Base-by-base conservation (phyloP, 2,888 invertebrate genomes). In the Plusia festucae region DNA sequence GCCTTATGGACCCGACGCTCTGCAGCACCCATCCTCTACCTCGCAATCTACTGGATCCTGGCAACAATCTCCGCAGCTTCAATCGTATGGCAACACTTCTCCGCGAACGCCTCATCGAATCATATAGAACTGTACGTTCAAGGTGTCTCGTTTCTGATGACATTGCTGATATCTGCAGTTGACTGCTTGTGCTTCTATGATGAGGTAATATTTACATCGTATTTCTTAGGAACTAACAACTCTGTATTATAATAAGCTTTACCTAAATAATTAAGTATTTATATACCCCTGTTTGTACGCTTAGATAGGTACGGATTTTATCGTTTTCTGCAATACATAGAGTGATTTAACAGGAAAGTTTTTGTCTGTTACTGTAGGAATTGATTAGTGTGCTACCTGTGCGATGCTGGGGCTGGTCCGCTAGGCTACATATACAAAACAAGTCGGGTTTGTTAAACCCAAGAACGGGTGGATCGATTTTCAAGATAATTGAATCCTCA, bases 101-200 rank as follows among this genome's bases (percentile, higher is more conserved):
- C 72, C 11, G 73, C 76, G 22, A 87, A 79, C 40, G 74, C 83
- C 20, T 72, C 85, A 4, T 61, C 73, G 0, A 78, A 80, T 46
- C 83, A 90, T 59, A 71, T 93, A 56, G 90, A 92, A 73, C 68
- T 91, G 32, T 94, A 91, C 77, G 79, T 93, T 44, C 91, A 94
- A 70, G 83, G 87, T 49, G 54, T 88, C 24, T 84, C 92, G 20
- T 73, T 86, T 57, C 18, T 89, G 24, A 83, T 93, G 70, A 86
- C 91, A 20, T 71, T 90, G 49, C 60, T 91, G 20, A 85, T 94
- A 72, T 87, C 88, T 60, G 82, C 78, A 49, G 90, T 94, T 46
- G 94, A 95, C 81, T 89, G 90, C 77, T 68, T 92, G 53, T 92
- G 94, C 81, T 94, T 95, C 83, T 94, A 94, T 75, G 94, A 93